phyloP scores from a whole-genome alignment of 2,888 invertebrate species.

The Lasioglossum figueresi region DNA sequence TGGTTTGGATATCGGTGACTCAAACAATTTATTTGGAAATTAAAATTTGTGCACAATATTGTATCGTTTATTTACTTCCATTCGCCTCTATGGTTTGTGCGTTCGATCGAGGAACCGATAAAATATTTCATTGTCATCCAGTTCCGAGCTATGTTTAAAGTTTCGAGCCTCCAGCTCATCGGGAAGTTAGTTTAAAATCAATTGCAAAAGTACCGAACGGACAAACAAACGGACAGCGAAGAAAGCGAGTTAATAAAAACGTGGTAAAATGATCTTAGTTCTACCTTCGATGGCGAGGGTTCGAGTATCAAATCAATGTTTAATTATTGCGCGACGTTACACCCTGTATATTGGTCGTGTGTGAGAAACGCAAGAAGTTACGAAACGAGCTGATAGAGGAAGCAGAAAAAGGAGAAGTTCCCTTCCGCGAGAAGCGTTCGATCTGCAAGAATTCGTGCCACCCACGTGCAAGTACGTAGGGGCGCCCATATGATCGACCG shows the following conservation, averaged over 20 bases:
- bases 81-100: not conserved
- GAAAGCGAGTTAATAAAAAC: no score
- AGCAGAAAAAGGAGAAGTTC: slow-evolving; percentile 8
- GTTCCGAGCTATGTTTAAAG: no score
- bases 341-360: not conserved
- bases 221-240: no score
- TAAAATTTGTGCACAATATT: not conserved
- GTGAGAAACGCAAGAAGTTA: slow-evolving; percentile 2
- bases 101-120: no score
- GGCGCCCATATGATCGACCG: slow-evolving; percentile 68
- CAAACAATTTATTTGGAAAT: not conserved
- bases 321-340: not conserved
- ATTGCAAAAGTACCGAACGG: no score
- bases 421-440: slow-evolving; percentile 42
- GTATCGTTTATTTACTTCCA: not conserved
- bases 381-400: slow-evolving; percentile 15
- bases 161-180: no score
- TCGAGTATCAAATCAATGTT: not conserved
- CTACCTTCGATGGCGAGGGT: no score
- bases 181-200: no score
- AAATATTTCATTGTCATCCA: no score
- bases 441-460: slow-evolving; percentile 64
- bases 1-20: not conserved
- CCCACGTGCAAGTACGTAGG: slow-evolving; percentile 65
- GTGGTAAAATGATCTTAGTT: no score